Percentiles rank a stretch among this genome's conserved stretches.
Conservation (phyloP, 2,888 invertebrate species). For the Noctua janthina region DNA sequence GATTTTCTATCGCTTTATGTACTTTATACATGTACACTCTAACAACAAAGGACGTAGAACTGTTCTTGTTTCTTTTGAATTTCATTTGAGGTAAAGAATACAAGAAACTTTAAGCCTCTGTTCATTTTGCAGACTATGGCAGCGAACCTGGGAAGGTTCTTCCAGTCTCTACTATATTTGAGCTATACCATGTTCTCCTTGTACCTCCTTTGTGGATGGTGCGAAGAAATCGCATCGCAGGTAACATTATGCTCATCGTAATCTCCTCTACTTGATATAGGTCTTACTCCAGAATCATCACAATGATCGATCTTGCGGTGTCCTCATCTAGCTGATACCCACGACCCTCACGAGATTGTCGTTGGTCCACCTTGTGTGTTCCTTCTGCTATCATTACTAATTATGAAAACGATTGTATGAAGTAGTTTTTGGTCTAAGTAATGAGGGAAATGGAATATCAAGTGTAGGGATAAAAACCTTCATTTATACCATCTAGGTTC, state of each 20-base stretch:
- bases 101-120: background rate
- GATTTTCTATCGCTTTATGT: background rate
- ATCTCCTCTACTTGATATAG: background rate
- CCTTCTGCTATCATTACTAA: background rate
- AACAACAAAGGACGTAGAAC: background rate
- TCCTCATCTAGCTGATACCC: background rate
- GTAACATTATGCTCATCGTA: constrained; percentile 63
- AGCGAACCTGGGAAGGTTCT: constrained; percentile 77
- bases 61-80: background rate
- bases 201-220: constrained; percentile 84
- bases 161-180: constrained; percentile 82
- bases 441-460: background rate
- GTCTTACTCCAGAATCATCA: background rate
- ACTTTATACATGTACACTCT: background rate
- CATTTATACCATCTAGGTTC: background rate
- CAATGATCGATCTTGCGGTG: background rate
- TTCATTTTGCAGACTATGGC: constrained; percentile 74
- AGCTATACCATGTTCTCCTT: constrained; percentile 82
- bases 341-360: background rate
- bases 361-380: background rate
- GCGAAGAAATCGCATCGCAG: constrained; percentile 84
- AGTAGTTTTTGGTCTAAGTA: background rate
- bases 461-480: background rate
- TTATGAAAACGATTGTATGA: background rate
- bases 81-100: too few relatives aligned